Base-by-base conservation (phyloP, 2,797 vertebrate genomes). In the Halcyon badia region DNA sequence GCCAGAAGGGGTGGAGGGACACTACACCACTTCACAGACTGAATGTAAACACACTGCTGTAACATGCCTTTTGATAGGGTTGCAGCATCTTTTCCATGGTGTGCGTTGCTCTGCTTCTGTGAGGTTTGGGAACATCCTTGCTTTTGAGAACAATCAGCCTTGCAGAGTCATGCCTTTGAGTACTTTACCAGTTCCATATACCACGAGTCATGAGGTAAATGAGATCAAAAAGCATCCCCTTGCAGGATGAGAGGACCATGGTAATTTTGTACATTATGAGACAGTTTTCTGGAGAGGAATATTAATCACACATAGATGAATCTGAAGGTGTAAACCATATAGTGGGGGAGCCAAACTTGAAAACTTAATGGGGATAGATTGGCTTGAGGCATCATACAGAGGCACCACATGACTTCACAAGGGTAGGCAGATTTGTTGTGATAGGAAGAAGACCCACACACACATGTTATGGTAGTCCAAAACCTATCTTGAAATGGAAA, bases 131-230 rank as follows among this genome's bases (percentile, higher is more conserved):
- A 84, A 20, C 22, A 65, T 9, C 13, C 20, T 66, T 73, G 61
- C 22, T 66, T 73, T 69, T 76, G 30, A 84, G 31, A 88, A 76
- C 25, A 69, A 28, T 25, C 31, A 42, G 28, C 35, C 6, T 80
- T 86, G 30, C 9, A 33, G 26, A 35, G 48, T 84, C 16, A 14
- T 9, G 6, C 26, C 26, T 1, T 0, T 0, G 0, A 49, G n/a
- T 69, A 46, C 58, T 87, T 41, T 82, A 51, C 17, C 24, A 54
- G 19, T 70, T 21, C 83, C 8, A 2, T 37, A 2, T 30, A 41
- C 8, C 5, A 12, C 1, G 4, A 25, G 9, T 31, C n/a, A 44
- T 52, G 57, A 93, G 61, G 69, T 76, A n/a, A 76, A 26, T 52
- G 61, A 88, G 8, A 61, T 75, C 10, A 35, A 37, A 90, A 86